These are phyloP conservation scores for Chaetops frenatus DNA, from an alignment of 2,113 vertebrate genomes.

Conservation along the genomic window DNA sequence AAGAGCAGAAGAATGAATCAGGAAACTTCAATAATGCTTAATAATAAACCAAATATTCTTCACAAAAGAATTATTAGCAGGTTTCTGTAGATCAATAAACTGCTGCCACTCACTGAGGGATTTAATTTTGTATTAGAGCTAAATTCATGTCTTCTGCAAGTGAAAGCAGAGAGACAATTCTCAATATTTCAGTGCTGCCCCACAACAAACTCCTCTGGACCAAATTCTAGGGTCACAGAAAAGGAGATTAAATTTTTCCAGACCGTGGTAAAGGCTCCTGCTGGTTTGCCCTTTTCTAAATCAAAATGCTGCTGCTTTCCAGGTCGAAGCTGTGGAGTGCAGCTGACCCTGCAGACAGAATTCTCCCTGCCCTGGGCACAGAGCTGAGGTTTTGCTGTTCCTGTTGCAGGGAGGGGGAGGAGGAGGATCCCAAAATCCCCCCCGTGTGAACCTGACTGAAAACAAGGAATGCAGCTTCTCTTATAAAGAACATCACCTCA, in stretches of 20 bases:
- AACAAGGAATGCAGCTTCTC: not conserved
- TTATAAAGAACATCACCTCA: not conserved
- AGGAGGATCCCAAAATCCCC: not conserved
- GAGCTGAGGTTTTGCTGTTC: not conserved
- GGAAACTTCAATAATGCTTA: not conserved
- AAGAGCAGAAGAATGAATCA: not conserved
- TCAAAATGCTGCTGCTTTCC: not conserved
- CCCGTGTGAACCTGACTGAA: fast-evolving
- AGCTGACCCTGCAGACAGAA: not conserved
- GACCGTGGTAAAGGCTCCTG: not conserved
- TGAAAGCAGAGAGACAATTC: not conserved
- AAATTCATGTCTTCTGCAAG: not conserved
- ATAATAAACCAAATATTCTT: not conserved
- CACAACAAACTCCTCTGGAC: not conserved
- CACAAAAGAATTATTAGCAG: not conserved
- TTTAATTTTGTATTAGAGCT: not conserved
- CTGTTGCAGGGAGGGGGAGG: not conserved
- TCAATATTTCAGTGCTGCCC: not conserved
- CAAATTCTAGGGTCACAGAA: not conserved
- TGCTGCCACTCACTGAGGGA: not conserved
- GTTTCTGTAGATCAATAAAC: not conserved
- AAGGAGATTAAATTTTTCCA: not conserved
- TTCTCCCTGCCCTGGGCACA: not conserved
- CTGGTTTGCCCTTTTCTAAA: not conserved
- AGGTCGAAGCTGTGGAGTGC: not conserved